Evolutionary conservation across 2,113 vertebrate species (phyloP).

Genomic region (Ciconia maguari): DNA sequence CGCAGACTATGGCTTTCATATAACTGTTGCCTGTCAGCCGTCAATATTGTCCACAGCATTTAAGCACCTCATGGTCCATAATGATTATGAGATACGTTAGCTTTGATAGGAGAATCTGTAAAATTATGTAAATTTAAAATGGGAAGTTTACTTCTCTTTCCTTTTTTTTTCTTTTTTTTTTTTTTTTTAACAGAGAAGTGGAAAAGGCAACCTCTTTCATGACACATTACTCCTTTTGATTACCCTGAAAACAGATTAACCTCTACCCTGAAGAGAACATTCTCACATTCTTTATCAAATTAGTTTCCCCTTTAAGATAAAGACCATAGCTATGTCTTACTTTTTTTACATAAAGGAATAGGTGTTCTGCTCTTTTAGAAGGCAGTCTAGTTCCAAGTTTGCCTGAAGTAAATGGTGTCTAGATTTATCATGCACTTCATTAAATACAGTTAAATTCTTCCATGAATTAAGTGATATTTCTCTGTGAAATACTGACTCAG

Average conservation of each 20-base stretch:
- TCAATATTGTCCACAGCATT: neutral
- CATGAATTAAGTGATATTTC: neutral
- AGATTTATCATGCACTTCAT: neutral
- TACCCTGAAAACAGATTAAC: neutral
- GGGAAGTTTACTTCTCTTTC: neutral
- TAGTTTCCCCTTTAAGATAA: neutral
- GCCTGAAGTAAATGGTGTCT: neutral
- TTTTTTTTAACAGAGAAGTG: neutral
- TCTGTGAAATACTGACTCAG: neutral
- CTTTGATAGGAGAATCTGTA: neutral
- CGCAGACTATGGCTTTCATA: neutral
- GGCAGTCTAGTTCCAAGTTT: neutral
- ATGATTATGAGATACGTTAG: neutral
- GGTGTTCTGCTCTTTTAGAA: neutral
- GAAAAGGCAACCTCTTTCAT: neutral
- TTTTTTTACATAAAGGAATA: neutral
- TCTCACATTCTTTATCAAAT: neutral
- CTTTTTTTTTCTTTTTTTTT: too few species aligned
- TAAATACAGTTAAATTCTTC: neutral
- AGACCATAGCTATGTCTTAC: neutral
- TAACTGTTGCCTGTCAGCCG: rapidly evolving
- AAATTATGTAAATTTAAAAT: neutral
- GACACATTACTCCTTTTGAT: neutral
- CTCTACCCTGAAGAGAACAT: neutral
- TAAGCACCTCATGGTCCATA: neutral